Evolutionary conservation across 2,113 vertebrate species (phyloP).

Genomic region (Brachyhypopomus gauderio): DNA sequence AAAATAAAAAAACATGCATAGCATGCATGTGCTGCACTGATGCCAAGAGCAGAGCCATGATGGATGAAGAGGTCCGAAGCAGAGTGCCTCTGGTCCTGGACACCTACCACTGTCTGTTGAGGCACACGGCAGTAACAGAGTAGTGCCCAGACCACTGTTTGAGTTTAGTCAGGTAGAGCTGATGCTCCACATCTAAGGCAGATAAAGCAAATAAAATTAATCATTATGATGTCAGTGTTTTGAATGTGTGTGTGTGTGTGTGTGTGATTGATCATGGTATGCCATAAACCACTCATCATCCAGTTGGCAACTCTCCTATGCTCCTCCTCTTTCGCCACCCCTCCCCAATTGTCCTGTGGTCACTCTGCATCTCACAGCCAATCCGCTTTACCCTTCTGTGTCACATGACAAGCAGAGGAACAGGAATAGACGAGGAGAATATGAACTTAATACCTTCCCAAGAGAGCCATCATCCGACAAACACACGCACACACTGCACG

Average conservation of each 20-base stretch:
- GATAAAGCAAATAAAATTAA: neutral
- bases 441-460: slow-evolving; percentile 65
- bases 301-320: slow-evolving; percentile 27
- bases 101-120: no score
- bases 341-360: slow-evolving; percentile 44
- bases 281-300: slow-evolving; percentile 31
- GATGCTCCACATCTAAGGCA: neutral
- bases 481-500: slow-evolving; percentile 40
- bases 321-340: slow-evolving; percentile 39
- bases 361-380: slow-evolving; percentile 61
- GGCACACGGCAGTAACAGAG: no score
- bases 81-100: no score
- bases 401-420: slow-evolving; percentile 70
- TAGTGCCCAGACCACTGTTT: no score
- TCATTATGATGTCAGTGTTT: no score
- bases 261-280: slow-evolving; percentile 13
- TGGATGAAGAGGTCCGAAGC: no score
- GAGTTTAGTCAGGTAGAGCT: neutral
- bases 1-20: no score
- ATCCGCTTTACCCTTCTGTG: slow-evolving; percentile 46
- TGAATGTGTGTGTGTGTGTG: no score
- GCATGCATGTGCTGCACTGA: no score
- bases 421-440: slow-evolving; percentile 71
- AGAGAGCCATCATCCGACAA: slow-evolving; percentile 55
- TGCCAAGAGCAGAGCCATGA: no score